Evolutionary conservation across 2,797 vertebrate species (phyloP).

Genomic region (Chelidonichthys spinosus): DNA sequence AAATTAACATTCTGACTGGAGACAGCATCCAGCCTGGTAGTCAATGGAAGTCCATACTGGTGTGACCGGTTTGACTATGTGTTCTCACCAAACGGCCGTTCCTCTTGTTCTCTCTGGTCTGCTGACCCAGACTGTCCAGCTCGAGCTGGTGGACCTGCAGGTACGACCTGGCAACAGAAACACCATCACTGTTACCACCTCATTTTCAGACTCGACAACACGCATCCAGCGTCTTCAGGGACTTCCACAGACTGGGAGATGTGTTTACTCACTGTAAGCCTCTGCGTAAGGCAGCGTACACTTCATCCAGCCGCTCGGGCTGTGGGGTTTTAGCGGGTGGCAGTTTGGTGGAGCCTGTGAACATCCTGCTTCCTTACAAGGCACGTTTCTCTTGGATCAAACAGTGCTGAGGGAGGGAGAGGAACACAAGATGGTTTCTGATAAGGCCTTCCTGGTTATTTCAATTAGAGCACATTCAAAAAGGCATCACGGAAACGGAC

Average conservation of each 20-base stretch:
- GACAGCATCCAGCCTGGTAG: constrained; percentile 9
- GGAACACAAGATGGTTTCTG: constrained; percentile 35
- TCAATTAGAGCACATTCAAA: constrained; percentile 20
- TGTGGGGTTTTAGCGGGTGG: constrained; percentile 92
- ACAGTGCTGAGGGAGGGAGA: constrained; percentile 64
- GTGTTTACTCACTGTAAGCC: constrained; percentile 90
- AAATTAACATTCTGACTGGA: constrained; percentile 21
- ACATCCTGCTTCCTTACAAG: constrained; percentile 94
- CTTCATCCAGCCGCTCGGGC: constrained; percentile 92
- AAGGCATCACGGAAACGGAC: background rate
- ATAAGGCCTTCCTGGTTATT: constrained; percentile 32
- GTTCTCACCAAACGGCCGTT: constrained; percentile 92
- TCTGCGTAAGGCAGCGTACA: constrained; percentile 91
- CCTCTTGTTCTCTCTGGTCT: constrained; percentile 93
- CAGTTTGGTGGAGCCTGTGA: constrained; percentile 93
- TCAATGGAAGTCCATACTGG: constrained; percentile 34
- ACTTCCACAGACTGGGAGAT: constrained; percentile 30
- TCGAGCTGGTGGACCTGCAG: constrained; percentile 94
- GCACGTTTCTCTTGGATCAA: constrained; percentile 85
- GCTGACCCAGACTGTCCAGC: constrained; percentile 90
- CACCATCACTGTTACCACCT: constrained; percentile 3
- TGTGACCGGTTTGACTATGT: constrained; percentile 50
- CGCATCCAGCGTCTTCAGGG: constrained; percentile 7
- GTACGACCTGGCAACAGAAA: constrained; percentile 85
- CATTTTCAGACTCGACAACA: constrained; percentile 14